Evolutionary conservation across 2,888 invertebrate genomes (phyloP).

Genomic region (Tromatobia lineatoria): DNA sequence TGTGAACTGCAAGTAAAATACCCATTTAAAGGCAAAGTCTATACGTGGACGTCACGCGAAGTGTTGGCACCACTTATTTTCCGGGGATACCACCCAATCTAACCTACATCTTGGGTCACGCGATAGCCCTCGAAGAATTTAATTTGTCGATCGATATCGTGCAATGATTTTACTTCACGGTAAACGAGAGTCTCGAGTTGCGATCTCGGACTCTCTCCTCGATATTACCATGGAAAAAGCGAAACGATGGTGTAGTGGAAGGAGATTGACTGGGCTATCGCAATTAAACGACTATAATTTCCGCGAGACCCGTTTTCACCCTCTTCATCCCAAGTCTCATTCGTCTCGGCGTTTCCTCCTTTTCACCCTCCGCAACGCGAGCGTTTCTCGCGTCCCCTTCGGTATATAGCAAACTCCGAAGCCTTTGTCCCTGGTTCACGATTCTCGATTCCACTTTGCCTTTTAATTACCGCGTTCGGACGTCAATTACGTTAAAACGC

Average conservation of each 20-base stretch:
- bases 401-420: slow-evolving; percentile 3
- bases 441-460: slow-evolving; percentile 65
- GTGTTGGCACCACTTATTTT: slow-evolving; percentile 6
- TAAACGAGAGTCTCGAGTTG: not conserved
- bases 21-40: not conserved
- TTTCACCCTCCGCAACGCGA: slow-evolving; percentile 39
- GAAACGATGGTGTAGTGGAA: slow-evolving; percentile 9
- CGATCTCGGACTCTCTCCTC: not conserved
- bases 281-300: slow-evolving; percentile 64
- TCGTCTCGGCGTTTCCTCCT: slow-evolving; percentile 48
- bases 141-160: slow-evolving; percentile 31
- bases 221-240: slow-evolving; percentile 45
- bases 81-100: slow-evolving; percentile 18
- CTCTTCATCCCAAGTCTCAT: slow-evolving; percentile 44
- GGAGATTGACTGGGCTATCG: slow-evolving; percentile 35
- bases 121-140: slow-evolving; percentile 18
- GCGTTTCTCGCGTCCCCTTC: not conserved
- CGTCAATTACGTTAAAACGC: slow-evolving; percentile 61
- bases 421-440: slow-evolving; percentile 28
- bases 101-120: slow-evolving; percentile 12
- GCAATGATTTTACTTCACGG: slow-evolving; percentile 21
- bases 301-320: slow-evolving; percentile 55
- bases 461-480: slow-evolving; percentile 67
- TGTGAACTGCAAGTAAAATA: not conserved
- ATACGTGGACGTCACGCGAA: slow-evolving; percentile 18